These are phyloP conservation scores for Fissipunctia ypsillon DNA, from an alignment of 2,888 invertebrate species.

Conservation along the genomic window DNA sequence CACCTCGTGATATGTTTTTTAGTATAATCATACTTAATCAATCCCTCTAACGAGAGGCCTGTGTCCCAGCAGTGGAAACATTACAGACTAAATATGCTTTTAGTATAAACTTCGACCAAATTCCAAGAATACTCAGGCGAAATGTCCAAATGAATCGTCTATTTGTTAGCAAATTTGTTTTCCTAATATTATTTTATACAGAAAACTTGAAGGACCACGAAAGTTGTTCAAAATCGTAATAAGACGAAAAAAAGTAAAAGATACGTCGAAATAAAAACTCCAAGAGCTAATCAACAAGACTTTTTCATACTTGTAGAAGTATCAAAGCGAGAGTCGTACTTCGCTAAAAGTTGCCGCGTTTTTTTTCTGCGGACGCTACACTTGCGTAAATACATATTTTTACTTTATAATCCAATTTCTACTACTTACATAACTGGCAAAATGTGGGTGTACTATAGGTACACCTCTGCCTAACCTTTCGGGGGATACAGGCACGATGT, in stretches of 20 bases:
- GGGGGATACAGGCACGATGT: no score
- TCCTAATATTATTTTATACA: slow-evolving; percentile 69
- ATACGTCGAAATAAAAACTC: slow-evolving; percentile 80
- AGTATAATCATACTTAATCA: no score
- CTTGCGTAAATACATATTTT: slow-evolving; percentile 74
- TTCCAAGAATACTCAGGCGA: slow-evolving; percentile 42
- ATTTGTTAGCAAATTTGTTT: slow-evolving; percentile 67
- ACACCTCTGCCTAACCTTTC: no score
- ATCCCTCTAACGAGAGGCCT: no score
- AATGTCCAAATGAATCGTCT: slow-evolving; percentile 68
- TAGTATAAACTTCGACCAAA: slow-evolving; percentile 19
- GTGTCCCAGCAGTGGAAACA: no score
- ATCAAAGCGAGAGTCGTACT: slow-evolving; percentile 82
- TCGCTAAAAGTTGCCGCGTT: slow-evolving; percentile 78
- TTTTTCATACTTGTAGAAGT: slow-evolving; percentile 83
- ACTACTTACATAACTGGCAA: no score
- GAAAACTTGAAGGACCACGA: slow-evolving; percentile 72
- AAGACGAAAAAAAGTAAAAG: slow-evolving; percentile 77
- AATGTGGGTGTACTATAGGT: no score
- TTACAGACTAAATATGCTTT: no score
- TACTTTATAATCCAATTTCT: slow-evolving; percentile 72
- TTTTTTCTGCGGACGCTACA: slow-evolving; percentile 74
- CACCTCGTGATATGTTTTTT: neutral
- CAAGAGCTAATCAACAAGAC: slow-evolving; percentile 85
- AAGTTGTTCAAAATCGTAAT: slow-evolving; percentile 76